phyloP scores from a whole-genome alignment of 2,113 vertebrate genomes.

The Dolichallabes microphthalmus region DNA sequence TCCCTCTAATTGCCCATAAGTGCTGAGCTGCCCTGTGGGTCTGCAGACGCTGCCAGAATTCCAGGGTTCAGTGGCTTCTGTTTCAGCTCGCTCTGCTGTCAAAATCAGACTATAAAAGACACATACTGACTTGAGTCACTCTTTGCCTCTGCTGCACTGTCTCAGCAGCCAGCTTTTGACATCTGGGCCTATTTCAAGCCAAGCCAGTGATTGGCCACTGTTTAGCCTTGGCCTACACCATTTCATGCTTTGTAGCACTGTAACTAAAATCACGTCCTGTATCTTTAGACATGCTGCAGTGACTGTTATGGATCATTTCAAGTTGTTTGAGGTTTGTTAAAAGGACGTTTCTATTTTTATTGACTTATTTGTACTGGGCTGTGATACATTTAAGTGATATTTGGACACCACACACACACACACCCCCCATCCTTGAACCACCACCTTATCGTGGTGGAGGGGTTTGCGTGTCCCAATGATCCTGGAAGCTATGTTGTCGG shows the following conservation, averaged over 20 bases:
- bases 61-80: constrained; percentile 60
- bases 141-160: constrained; percentile 39
- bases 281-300: constrained; percentile 3
- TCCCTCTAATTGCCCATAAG: constrained; percentile 67
- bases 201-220: not conserved
- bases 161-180: constrained; percentile 3
- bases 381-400: not conserved
- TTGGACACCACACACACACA: not conserved
- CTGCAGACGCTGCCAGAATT: constrained; percentile 64
- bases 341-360: not conserved
- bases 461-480: too few relatives aligned
- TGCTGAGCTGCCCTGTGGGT: constrained; percentile 66
- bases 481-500: too few relatives aligned
- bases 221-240: constrained; percentile 10
- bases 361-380: not conserved
- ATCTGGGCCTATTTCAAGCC: not conserved
- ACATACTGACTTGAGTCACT: constrained; percentile 33
- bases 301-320: not conserved
- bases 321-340: not conserved
- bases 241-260: not conserved
- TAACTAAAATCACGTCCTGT: not conserved
- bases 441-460: too few relatives aligned
- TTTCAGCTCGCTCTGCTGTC: constrained; percentile 62
- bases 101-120: constrained; percentile 39
- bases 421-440: too few relatives aligned